Evolutionary conservation across 2,888 invertebrate species (phyloP), one percentile per base, ranked within the genome.

Genomic region (Lutraria lutraria): DNA sequence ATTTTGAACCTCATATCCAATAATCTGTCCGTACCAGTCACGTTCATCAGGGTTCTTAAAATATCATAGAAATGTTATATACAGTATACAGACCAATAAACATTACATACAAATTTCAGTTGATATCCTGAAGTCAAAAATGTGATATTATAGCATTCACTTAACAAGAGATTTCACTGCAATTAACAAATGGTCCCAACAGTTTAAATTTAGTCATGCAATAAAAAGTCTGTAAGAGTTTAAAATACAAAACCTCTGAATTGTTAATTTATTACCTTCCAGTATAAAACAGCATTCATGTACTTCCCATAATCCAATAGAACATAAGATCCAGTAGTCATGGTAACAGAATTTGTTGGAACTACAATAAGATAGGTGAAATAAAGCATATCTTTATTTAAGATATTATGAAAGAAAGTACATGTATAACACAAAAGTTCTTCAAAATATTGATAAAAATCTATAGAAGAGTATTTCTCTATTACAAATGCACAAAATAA

Each of bases 11-110:
- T 34, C 34, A 34, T 76, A 76, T 16, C 76, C 76, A 31, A 76
- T 34, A 6, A 76, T 76, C 19, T 76, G 31, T 13, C 76, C 76
- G 21, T 2, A 76, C 76, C 76, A 76, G 13, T 76, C 29, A 76
- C 76, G 76, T 31, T 76, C 76, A 3, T 76, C 76, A 4, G 76
- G 76, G 19, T 76, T 76, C 76, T 76, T 19, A 34, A 76, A 34
- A 68, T 68, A 68, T n/a, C 60, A 43, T 8, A 43, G 43, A 43
- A 43, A 43, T 43, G 43, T 43, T 8, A 43, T 8, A 43, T 43
- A 43, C 43, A 43, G 43, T 43, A 43, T 8, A 43, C 43, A 4
- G 43, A 43, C 8, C 43, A 43, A 43, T 4, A 43, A 43, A 4
- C 43, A 43, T 43, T 43, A 8, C 43, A n/a, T n/a, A 43, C 43